A percentile compares a stretch with the other conserved stretches of the same genome.
Conservation (phyloP, 2,888 invertebrate species). For the Leptopilina syphax region DNA sequence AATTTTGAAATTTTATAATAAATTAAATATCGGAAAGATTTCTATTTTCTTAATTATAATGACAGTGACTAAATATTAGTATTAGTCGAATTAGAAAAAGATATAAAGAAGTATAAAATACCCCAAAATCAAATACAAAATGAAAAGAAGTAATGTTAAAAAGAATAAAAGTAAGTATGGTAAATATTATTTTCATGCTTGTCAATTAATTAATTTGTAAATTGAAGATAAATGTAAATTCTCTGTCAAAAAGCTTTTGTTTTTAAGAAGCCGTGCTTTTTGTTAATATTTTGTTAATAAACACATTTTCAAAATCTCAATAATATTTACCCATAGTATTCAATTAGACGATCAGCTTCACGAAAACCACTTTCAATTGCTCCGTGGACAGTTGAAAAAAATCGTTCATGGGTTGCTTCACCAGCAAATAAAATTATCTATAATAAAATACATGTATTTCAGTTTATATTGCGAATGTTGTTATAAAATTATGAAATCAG, state of each 20-base stretch:
- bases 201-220: neutral
- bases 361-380: slow-evolving; percentile 86
- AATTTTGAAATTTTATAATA: neutral
- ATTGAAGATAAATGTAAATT: neutral
- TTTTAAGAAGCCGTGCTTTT: neutral
- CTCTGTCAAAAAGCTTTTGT: neutral
- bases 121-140: neutral
- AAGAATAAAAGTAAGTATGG: neutral
- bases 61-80: neutral
- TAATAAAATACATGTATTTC: slow-evolving; percentile 5
- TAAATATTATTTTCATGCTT: neutral
- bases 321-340: slow-evolving; percentile 66
- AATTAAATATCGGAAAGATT: neutral
- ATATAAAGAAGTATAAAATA: neutral
- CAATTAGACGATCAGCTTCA: slow-evolving; percentile 82
- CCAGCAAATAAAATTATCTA: slow-evolving; percentile 83
- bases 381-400: slow-evolving; percentile 84
- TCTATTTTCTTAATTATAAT: neutral
- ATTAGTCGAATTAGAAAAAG: neutral
- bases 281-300: slow-evolving; percentile 58
- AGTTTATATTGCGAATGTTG: too few species aligned
- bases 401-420: slow-evolving; percentile 82
- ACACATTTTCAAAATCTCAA: slow-evolving; percentile 76
- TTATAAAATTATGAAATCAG: too few species aligned
- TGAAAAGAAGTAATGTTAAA: too few species aligned